Percentiles rank a stretch among this genome's conserved stretches.
Conservation (phyloP, 2,797 vertebrate species). For the Mus minutoides region DNA sequence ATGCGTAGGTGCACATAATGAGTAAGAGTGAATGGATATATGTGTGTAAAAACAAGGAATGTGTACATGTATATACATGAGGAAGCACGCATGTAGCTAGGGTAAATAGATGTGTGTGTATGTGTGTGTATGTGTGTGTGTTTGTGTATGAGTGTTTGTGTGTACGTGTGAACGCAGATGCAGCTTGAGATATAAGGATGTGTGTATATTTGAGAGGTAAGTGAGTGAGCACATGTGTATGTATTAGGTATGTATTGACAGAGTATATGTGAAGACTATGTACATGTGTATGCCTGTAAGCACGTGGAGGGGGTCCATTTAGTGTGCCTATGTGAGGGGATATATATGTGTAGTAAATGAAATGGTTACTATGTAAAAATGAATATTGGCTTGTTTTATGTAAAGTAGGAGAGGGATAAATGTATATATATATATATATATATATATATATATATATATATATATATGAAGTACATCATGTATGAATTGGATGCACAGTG, state of each 20-base stretch:
- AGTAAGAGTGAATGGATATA: neutral
- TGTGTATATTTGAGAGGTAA: neutral
- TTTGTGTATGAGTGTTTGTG: neutral
- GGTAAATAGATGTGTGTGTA: neutral
- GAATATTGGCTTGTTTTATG: neutral
- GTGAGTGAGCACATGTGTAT: neutral
- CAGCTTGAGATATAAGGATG: neutral
- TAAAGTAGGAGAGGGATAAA: conserved; percentile 4
- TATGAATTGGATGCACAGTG: neutral
- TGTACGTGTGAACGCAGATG: neutral
- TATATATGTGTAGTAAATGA: neutral
- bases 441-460: neutral
- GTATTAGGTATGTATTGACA: neutral
- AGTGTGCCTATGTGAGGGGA: neutral
- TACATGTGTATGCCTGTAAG: neutral
- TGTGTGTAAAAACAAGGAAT: neutral
- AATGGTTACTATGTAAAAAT: neutral
- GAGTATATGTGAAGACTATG: neutral
- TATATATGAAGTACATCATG: neutral
- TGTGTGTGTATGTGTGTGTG: neutral
- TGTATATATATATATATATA: neutral
- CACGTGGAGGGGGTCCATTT: neutral
- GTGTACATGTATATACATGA: neutral
- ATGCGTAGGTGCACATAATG: neutral
- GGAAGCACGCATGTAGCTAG: neutral